Conservation (phyloP, 2,113 vertebrate species). For the Antechinus stuartii region DNA sequence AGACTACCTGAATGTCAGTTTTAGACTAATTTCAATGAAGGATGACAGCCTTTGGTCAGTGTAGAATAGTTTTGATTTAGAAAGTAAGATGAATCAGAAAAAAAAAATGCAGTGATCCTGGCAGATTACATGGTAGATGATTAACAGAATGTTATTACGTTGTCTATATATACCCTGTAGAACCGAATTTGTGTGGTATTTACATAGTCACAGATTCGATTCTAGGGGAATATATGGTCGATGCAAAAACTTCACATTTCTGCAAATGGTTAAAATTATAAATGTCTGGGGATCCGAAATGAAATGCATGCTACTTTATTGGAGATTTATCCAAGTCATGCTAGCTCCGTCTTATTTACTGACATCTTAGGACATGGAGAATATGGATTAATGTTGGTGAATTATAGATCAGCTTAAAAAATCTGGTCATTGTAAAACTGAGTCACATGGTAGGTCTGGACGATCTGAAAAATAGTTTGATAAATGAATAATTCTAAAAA, state of each 20-base stretch:
- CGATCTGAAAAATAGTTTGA: slow-evolving; percentile 32
- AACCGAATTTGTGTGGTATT: slow-evolving; percentile 93
- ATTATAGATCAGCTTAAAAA: slow-evolving; percentile 43
- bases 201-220: slow-evolving; percentile 99
- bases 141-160: slow-evolving; percentile 87
- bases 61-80: slow-evolving; percentile 77
- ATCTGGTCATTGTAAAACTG: slow-evolving; percentile 67
- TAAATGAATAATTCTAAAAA: slow-evolving; percentile 43
- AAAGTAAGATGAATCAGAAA: slow-evolving; percentile 75
- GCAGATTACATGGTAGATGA: slow-evolving; percentile 77
- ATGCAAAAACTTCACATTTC: slow-evolving; percentile 97
- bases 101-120: slow-evolving; percentile 68
- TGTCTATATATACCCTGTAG: slow-evolving; percentile 95
- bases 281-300: slow-evolving; percentile 76
- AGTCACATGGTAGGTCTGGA: slow-evolving; percentile 50
- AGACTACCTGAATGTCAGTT: slow-evolving; percentile 68
- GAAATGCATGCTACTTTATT: slow-evolving; percentile 64
- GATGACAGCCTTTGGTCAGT: slow-evolving; percentile 66
- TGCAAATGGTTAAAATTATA: slow-evolving; percentile 81
- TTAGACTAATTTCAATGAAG: slow-evolving; percentile 58
- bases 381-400: slow-evolving; percentile 64
- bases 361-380: slow-evolving; percentile 64
- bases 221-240: slow-evolving; percentile 99
- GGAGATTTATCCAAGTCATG: slow-evolving; percentile 71
- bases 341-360: slow-evolving; percentile 72